Percentiles rank a stretch among this genome's conserved stretches.
Evolutionary conservation across 2,888 invertebrate species (phyloP).

Genomic region (Caenorhabditis drosophilae): DNA sequence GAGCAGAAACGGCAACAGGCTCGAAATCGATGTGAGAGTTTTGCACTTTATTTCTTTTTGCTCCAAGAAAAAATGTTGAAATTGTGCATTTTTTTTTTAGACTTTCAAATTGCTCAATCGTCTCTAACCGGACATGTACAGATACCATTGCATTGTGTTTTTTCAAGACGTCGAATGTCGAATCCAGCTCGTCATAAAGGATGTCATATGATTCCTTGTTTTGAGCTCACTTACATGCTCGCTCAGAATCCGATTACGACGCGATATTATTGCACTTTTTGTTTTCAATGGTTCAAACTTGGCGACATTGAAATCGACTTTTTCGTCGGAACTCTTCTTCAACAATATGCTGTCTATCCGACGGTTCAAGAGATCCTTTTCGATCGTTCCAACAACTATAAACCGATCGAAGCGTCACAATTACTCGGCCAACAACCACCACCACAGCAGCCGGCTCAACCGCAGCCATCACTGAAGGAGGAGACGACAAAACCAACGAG

Average conservation of each 20-base stretch:
- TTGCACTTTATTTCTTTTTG: too few relatives aligned
- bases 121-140: not conserved
- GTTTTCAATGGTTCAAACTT: constrained; percentile 2
- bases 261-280: not conserved
- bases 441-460: too few relatives aligned
- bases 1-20: not conserved
- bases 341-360: not conserved
- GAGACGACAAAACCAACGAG: too few relatives aligned
- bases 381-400: too few relatives aligned
- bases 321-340: not conserved
- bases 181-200: not conserved
- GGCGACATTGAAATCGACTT: not conserved
- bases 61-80: too few relatives aligned
- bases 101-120: not conserved
- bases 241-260: not conserved
- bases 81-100: too few relatives aligned
- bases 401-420: too few relatives aligned
- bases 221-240: not conserved
- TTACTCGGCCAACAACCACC: too few relatives aligned
- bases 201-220: not conserved
- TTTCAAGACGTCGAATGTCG: not conserved
- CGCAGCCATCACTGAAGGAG: too few relatives aligned
- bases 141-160: not conserved
- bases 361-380: not conserved
- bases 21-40: not conserved